phyloP scores from a whole-genome alignment of 1,140 invertebrate genomes.

The Paralvinella palmiformis region DNA sequence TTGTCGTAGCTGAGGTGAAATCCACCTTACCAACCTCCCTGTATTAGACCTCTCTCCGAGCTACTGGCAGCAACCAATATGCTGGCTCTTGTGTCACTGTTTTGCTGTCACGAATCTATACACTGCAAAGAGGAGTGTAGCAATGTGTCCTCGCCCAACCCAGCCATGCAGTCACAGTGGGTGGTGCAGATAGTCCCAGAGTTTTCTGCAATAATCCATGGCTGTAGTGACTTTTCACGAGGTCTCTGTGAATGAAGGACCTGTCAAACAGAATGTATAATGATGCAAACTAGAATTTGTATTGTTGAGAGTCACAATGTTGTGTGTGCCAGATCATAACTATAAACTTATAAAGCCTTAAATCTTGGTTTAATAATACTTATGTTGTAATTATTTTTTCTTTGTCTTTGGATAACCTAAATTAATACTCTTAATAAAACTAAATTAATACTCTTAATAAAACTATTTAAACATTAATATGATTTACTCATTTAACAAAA shows the following conservation, averaged over 20 bases:
- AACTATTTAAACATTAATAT: too few species aligned
- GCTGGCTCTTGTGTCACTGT: neutral
- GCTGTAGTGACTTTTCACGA: conserved; percentile 8
- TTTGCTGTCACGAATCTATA: neutral
- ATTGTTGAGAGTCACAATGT: too few species aligned
- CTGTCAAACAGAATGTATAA: conserved; percentile 9
- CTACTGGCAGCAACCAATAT: neutral
- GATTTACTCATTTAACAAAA: too few species aligned
- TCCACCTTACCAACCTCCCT: neutral
- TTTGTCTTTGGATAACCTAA: too few species aligned
- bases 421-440: too few species aligned
- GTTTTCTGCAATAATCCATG: conserved; percentile 11
- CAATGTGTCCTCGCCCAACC: conserved; percentile 13
- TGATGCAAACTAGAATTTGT: too few species aligned
- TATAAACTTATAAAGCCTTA: too few species aligned
- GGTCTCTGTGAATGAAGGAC: conserved; percentile 14
- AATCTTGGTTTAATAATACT: too few species aligned
- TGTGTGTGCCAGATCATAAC: too few species aligned
- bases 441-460: too few species aligned
- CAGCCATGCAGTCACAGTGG: conserved; percentile 21
- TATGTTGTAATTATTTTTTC: too few species aligned
- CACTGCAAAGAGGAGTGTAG: neutral
- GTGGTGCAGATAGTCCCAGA: conserved; percentile 4
- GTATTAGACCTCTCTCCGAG: neutral
- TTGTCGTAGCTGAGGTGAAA: too few species aligned